phyloP scores from a whole-genome alignment of 2,888 invertebrate species.

The Lamellibrachia columna region DNA sequence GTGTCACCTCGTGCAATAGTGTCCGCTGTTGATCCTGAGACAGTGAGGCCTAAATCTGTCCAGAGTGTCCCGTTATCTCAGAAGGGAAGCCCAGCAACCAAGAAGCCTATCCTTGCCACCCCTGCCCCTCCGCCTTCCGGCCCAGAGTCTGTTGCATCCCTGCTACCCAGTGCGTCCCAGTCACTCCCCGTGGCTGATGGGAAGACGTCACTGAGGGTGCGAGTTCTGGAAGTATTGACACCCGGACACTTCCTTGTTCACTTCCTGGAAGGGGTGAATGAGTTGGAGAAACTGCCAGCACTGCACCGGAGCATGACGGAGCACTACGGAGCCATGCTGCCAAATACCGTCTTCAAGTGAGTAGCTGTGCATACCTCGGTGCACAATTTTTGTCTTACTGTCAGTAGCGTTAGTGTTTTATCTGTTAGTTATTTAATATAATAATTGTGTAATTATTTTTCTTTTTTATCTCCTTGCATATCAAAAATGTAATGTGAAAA shows the following conservation, averaged over 20 bases:
- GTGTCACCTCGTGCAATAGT: background rate
- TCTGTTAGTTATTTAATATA: too few species aligned
- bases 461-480: too few species aligned
- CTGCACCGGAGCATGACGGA: constrained; percentile 23
- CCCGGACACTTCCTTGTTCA: constrained; percentile 23
- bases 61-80: background rate
- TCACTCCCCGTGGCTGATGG: background rate
- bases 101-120: background rate
- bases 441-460: too few species aligned
- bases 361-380: background rate
- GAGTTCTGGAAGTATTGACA: constrained; percentile 20
- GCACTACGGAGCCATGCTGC: constrained; percentile 20
- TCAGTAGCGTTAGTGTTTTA: too few species aligned
- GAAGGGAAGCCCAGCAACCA: background rate
- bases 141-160: background rate
- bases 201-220: constrained; percentile 7
- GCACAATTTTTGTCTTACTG: too few species aligned
- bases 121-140: background rate
- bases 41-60: background rate
- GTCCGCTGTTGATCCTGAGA: background rate
- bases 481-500: too few species aligned
- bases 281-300: constrained; percentile 18
- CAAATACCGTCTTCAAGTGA: constrained; percentile 21
- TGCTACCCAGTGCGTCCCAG: background rate
- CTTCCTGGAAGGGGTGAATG: constrained; percentile 17